Conservation (phyloP, 2,797 vertebrate genomes). For the Lagodon rhomboides region DNA sequence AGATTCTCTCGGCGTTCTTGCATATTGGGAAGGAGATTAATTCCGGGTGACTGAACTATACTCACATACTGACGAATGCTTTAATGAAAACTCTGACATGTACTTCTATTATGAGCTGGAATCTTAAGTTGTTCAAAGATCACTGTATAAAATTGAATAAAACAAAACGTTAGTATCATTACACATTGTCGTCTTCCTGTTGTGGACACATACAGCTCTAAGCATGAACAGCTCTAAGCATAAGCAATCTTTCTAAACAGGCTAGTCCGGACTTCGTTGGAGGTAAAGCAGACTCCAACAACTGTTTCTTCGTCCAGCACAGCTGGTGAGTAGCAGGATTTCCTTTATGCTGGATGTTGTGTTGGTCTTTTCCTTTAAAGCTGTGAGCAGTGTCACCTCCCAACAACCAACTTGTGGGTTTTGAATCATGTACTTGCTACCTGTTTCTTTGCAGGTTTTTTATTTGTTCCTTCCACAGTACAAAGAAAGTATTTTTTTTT, state of each 20-base stretch:
- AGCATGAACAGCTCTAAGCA: conserved; percentile 65
- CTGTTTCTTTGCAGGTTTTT: neutral
- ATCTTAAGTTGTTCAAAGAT: conserved; percentile 47
- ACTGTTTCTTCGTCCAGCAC: conserved; percentile 66
- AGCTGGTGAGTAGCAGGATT: conserved; percentile 75
- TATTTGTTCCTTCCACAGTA: neutral
- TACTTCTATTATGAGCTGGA: conserved; percentile 32
- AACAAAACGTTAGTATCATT: conserved; percentile 37
- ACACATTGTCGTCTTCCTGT: conserved; percentile 44
- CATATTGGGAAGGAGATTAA: conserved; percentile 32
- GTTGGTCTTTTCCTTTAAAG: neutral
- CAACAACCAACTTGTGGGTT: neutral
- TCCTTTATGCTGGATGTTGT: conserved; percentile 1
- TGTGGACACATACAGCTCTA: conserved; percentile 40
- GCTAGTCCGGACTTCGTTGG: conserved; percentile 78
- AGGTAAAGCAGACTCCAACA: conserved; percentile 78
- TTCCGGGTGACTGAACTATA: conserved; percentile 22
- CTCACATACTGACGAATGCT: conserved; percentile 35
- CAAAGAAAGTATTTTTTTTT: neutral
- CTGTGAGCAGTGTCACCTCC: neutral
- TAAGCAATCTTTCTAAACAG: conserved; percentile 80
- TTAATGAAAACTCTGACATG: conserved; percentile 40
- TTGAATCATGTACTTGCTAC: neutral
- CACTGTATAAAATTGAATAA: conserved; percentile 63
- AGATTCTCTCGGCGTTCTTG: conserved; percentile 31